Conservation (phyloP, 2,797 vertebrate genomes). For the Rhinoraja longicauda region DNA sequence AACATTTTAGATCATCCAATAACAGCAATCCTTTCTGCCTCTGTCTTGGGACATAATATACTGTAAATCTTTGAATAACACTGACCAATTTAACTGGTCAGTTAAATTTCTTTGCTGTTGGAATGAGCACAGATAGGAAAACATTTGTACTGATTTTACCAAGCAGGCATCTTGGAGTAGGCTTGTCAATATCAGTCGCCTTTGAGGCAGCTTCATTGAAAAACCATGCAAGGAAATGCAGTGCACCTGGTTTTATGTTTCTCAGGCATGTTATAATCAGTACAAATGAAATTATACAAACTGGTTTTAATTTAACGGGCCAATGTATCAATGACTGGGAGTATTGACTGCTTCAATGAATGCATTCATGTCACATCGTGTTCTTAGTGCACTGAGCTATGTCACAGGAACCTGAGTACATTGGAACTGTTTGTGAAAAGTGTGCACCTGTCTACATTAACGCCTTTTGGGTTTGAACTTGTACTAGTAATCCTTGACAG, state of each 20-base stretch:
- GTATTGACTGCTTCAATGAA: slow-evolving; percentile 12
- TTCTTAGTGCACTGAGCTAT: not conserved
- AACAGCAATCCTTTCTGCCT: not conserved
- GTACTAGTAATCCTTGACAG: not conserved
- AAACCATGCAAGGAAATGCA: not conserved
- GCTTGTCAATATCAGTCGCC: not conserved
- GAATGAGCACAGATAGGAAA: not conserved
- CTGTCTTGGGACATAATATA: not conserved
- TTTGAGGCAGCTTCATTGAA: not conserved
- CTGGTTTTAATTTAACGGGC: not conserved
- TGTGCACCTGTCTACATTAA: not conserved
- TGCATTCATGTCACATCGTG: not conserved
- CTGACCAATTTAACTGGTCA: not conserved
- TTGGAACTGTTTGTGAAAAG: not conserved
- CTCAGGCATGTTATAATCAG: not conserved
- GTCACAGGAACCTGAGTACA: not conserved
- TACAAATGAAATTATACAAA: slow-evolving; percentile 1
- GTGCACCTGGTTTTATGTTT: not conserved
- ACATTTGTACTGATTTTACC: not conserved
- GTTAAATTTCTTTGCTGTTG: not conserved
- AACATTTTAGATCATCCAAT: not conserved
- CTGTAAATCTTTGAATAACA: not conserved
- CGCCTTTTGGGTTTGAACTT: not conserved
- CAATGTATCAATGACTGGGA: slow-evolving; percentile 15
- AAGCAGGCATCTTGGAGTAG: not conserved